Evolutionary conservation across 2,113 vertebrate species (phyloP).

Genomic region (Mohoua ochrocephala): DNA sequence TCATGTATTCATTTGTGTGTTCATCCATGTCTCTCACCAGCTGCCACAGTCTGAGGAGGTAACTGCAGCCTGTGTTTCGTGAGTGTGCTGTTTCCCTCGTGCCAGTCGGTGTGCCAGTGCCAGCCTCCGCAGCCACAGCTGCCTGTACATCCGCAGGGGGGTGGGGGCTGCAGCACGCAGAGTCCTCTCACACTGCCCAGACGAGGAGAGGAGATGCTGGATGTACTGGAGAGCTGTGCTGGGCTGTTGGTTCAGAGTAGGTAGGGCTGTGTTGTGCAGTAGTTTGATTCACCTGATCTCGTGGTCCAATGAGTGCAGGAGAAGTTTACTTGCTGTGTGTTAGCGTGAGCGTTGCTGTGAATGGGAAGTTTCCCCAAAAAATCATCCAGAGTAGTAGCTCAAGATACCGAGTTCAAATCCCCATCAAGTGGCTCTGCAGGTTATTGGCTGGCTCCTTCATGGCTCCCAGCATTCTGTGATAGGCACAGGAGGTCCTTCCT

Average conservation of each 20-base stretch:
- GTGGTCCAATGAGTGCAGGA: neutral
- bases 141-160: neutral
- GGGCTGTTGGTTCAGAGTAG: neutral
- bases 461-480: neutral
- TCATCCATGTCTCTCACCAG: constrained; percentile 58
- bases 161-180: neutral
- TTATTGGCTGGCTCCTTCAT: neutral
- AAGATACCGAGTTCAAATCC: neutral
- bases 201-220: neutral
- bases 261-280: neutral
- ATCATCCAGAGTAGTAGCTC: neutral
- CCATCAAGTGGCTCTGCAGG: neutral
- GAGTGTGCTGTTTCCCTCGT: neutral
- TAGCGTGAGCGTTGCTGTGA: neutral
- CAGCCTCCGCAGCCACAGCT: constrained; percentile 36
- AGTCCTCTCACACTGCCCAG: neutral
- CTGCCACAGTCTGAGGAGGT: constrained; percentile 80
- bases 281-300: neutral
- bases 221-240: constrained; percentile 58
- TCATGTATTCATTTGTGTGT: neutral
- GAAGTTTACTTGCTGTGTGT: neutral
- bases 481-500: neutral
- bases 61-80: constrained; percentile 54
- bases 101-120: neutral
- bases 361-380: neutral